Evolutionary conservation across 1,140 invertebrate species (phyloP), one percentile per base, ranked within the genome.

Genomic region (Halyomorpha halys): DNA sequence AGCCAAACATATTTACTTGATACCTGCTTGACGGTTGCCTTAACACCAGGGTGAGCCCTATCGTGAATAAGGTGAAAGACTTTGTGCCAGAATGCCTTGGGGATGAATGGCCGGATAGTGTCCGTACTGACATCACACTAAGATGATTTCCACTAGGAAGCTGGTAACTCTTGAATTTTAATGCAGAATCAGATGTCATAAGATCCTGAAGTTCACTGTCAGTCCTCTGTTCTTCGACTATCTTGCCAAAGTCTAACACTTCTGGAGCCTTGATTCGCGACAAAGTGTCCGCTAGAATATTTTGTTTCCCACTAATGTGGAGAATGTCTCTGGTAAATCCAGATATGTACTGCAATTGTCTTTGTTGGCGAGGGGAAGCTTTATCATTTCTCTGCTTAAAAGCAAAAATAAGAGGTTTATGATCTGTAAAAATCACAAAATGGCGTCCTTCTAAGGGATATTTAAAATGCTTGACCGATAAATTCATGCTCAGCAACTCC

Each of bases 251-350:
- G 16, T 11, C 16, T 44, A 44, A 44, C 44, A 11, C 9, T 11
- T 44, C 8, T 44, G 16, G 44, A 44, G 44, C 44, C 44, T 44
- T 16, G 16, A 44, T 44, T 16, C 44, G 44, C 44, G 44, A 16
- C 44, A 44, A 44, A 44, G 44, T 14, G n/a, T n/a, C n/a, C n/a
- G n/a, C n/a, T n/a, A n/a, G n/a, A n/a, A n/a, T n/a, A n/a, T n/a
- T n/a, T n/a, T n/a, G n/a, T n/a, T n/a, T 34, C 47, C 44, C 19
- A 13, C 65, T 44, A 15, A 77, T 66, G 62, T 76, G 72, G 11
- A 65, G 65, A 15, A 76, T 72, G 71, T 67, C 71, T 66, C 67
- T 71, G 67, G 70, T 66, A 59, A 72, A 74, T 61, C 74, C 69
- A 0, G 60, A 47, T 13, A 74, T 72, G 60, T 66, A 74, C 19